phyloP scores from a whole-genome alignment of 2,888 invertebrate species.

The Eulithis testata region DNA sequence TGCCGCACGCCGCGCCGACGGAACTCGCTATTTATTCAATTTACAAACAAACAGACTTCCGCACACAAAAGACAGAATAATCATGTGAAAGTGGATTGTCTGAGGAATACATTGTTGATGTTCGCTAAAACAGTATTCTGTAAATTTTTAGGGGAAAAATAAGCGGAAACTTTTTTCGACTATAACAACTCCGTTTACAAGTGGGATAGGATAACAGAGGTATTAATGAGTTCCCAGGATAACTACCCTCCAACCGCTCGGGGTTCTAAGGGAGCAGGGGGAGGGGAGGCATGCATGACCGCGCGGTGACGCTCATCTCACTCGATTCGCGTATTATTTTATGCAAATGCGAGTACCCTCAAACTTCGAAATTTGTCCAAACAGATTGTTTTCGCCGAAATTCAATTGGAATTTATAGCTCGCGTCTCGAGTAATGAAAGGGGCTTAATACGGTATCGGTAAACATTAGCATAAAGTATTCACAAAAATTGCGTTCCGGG shows the following conservation, averaged over 20 bases:
- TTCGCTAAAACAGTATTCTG: too few relatives aligned
- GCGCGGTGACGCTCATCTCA: slow-evolving; percentile 17
- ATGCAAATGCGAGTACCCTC: slow-evolving; percentile 61
- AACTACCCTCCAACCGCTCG: too few relatives aligned
- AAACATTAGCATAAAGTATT: slow-evolving; percentile 74
- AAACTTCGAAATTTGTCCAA: slow-evolving; percentile 67
- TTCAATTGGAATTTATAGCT: slow-evolving; percentile 66
- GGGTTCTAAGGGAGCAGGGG: too few relatives aligned
- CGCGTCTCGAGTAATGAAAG: slow-evolving; percentile 62
- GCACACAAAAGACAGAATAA: slow-evolving; percentile 1
- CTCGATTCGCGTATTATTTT: slow-evolving; percentile 55
- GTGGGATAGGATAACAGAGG: not conserved
- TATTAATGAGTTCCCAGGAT: not conserved
- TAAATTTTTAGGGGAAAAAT: too few relatives aligned
- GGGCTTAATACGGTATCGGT: slow-evolving; percentile 65
- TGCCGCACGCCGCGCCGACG: slow-evolving; percentile 1
- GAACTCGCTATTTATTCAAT: slow-evolving; percentile 12
- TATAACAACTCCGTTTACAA: not conserved
- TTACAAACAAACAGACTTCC: slow-evolving; percentile 10
- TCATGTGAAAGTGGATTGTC: slow-evolving; percentile 4
- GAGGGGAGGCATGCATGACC: slow-evolving; percentile 10
- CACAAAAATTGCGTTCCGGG: slow-evolving; percentile 67
- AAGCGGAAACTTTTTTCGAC: too few relatives aligned
- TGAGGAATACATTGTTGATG: not conserved
- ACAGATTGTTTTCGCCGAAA: slow-evolving; percentile 72